Evolutionary conservation across 2,888 invertebrate genomes (phyloP).

Genomic region (Lithophane socia): DNA sequence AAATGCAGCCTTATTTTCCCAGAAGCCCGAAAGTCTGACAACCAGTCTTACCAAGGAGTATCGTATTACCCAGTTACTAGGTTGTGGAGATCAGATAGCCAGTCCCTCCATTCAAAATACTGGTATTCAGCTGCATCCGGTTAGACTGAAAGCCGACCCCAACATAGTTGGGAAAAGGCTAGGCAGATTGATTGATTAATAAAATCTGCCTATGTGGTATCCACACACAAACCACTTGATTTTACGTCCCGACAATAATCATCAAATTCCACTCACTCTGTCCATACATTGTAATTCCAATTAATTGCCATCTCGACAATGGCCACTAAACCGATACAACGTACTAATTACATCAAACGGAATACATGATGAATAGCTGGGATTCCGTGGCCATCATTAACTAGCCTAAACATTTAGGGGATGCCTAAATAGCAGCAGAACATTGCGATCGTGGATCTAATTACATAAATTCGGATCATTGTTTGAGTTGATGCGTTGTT

Average conservation of each 20-base stretch:
- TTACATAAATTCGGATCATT: constrained; percentile 56
- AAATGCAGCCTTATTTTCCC: not conserved
- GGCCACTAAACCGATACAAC: constrained; percentile 49
- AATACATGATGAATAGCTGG: constrained; percentile 54
- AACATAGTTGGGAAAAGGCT: too few species aligned
- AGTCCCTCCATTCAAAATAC: too few species aligned
- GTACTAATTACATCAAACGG: constrained; percentile 60
- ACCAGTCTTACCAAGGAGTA: too few species aligned
- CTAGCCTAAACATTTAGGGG: constrained; percentile 49
- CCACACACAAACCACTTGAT: not conserved
- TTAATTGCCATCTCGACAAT: constrained; percentile 41
- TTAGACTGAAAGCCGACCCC: too few species aligned
- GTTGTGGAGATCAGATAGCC: too few species aligned
- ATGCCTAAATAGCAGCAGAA: constrained; percentile 46
- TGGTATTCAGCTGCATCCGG: too few species aligned
- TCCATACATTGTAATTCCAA: constrained; percentile 30
- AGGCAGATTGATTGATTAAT: not conserved
- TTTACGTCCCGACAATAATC: constrained; percentile 6
- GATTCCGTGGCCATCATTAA: constrained; percentile 63
- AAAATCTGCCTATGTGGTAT: not conserved
- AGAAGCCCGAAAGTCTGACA: too few species aligned
- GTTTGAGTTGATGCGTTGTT: constrained; percentile 36
- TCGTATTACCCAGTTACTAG: too few species aligned
- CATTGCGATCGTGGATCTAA: constrained; percentile 51
- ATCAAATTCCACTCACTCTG: not conserved